A percentile compares a stretch with the other conserved stretches of the same genome.
Evolutionary conservation across 2,888 invertebrate species (phyloP).

Genomic region (Drosophila pseudotalamancana): DNA sequence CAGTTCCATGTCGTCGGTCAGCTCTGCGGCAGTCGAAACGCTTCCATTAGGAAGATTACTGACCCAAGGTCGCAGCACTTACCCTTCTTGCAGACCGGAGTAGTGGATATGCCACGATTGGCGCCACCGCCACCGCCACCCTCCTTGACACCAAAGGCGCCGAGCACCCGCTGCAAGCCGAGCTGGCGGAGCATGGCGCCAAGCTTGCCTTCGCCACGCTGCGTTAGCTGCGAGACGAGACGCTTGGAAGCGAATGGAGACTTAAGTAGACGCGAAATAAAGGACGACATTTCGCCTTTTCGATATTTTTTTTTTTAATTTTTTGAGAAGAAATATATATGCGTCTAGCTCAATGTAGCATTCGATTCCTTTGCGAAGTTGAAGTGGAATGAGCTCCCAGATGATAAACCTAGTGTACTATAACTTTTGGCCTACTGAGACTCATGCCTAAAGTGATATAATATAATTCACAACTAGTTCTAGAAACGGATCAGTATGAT

Average conservation of each 20-base stretch:
- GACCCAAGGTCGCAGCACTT: constrained; percentile 23
- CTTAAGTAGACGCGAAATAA: constrained; percentile 50
- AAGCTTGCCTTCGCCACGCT: constrained; percentile 51
- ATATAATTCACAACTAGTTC: neutral
- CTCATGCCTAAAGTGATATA: too few relatives aligned
- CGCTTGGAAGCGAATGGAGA: constrained; percentile 51
- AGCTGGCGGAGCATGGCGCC: constrained; percentile 36
- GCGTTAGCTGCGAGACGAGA: constrained; percentile 60
- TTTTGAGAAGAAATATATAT: constrained; percentile 3
- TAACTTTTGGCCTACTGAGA: constrained; percentile 18
- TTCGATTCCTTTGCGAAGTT: constrained; percentile 8
- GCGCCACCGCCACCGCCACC: neutral
- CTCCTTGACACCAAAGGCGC: constrained; percentile 8
- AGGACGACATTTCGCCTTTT: constrained; percentile 51
- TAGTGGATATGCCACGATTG: constrained; percentile 51
- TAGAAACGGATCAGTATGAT: too few relatives aligned
- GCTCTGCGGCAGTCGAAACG: constrained; percentile 85
- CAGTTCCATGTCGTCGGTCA: constrained; percentile 95
- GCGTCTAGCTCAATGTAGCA: neutral
- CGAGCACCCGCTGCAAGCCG: constrained; percentile 34
- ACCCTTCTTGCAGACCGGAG: constrained; percentile 44
- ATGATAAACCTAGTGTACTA: neutral
- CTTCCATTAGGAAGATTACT: neutral
- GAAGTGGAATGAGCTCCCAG: constrained; percentile 10
- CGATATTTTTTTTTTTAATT: neutral